phyloP scores from a whole-genome alignment of 2,113 vertebrate species.

The Protomyctophum bolini region DNA sequence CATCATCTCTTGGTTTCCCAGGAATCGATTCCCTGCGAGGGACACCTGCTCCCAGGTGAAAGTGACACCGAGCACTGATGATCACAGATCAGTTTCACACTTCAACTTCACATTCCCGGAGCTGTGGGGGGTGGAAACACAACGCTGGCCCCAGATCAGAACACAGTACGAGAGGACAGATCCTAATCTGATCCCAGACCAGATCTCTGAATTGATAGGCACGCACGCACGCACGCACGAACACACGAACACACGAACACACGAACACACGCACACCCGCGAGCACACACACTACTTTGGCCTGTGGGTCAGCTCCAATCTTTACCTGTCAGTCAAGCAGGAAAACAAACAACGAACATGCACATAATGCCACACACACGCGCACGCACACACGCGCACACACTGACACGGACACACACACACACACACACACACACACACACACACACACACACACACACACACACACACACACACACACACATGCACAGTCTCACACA shows the following conservation, averaged over 20 bases:
- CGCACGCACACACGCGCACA: background rate
- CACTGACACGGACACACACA: constrained; percentile 38
- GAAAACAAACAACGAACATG: no score
- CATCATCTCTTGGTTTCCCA: constrained; percentile 53
- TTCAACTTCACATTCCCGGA: constrained; percentile 45
- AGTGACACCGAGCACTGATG: constrained; percentile 38
- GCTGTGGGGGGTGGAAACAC: constrained; percentile 39
- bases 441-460: constrained; percentile 22
- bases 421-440: constrained; percentile 24
- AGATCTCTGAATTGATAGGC: constrained; percentile 46
- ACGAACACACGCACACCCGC: no score
- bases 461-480: constrained; percentile 10
- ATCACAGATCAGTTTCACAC: constrained; percentile 57
- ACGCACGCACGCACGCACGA: background rate
- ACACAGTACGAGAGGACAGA: constrained; percentile 46
- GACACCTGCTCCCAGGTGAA: constrained; percentile 57
- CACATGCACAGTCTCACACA: background rate
- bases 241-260: background rate
- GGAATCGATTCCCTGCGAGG: constrained; percentile 46
- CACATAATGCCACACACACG: constrained; percentile 19
- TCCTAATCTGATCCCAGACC: constrained; percentile 13
- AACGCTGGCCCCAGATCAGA: constrained; percentile 50
- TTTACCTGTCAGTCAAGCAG: constrained; percentile 31
- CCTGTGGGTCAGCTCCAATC: constrained; percentile 29
- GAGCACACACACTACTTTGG: constrained; percentile 19